Base-by-base conservation (phyloP, 2,797 vertebrate species). In the Margarornis squamiger region DNA sequence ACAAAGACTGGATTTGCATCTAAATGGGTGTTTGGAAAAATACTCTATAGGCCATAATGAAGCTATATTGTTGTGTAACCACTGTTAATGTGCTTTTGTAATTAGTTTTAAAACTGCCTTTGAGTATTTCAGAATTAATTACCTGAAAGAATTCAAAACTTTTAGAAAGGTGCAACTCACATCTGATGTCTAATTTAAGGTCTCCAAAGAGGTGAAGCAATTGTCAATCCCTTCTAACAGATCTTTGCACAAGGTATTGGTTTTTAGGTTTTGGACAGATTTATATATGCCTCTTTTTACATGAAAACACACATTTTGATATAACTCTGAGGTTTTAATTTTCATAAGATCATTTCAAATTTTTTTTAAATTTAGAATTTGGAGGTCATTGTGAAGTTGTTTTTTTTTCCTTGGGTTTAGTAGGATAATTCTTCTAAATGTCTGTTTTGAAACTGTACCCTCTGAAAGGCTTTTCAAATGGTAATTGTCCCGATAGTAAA, bases 1-100 rank as follows among this genome's bases (percentile, higher is more conserved):
- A 82, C 55, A 80, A 85, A 89, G 41, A 14, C 17, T 21, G 21
- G 29, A 83, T 94, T 94, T 94, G 45, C 93, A 92, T 91, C 21
- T 73, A 80, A 96, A 94, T 91, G 38, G 12, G 10, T 67, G 8
- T 63, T 62, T 54, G 66, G 73, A 83, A 76, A 52, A 93, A 57
- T 74, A 45, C 57, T 57, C 85, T 74, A 39, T 26, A 38, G 34
- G 61, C 48, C 55, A 49, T 79, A 83, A 92, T 88, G 75, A 86
- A 84, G 30, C 26, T 39, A 17, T 22, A 86, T 30, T 80, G 81
- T 70, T 91, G 68, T 80, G 86, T 49, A 93, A 90, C 45, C 27
- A 38, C n/a, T 68, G 22, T 26, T 80, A 87, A 63, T 32, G 45
- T 30, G n/a, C 29, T 77, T 73, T 57, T 61, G 38, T 26, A 88